Conservation (phyloP, 2,888 invertebrate genomes). For the Brenthis ino region DNA sequence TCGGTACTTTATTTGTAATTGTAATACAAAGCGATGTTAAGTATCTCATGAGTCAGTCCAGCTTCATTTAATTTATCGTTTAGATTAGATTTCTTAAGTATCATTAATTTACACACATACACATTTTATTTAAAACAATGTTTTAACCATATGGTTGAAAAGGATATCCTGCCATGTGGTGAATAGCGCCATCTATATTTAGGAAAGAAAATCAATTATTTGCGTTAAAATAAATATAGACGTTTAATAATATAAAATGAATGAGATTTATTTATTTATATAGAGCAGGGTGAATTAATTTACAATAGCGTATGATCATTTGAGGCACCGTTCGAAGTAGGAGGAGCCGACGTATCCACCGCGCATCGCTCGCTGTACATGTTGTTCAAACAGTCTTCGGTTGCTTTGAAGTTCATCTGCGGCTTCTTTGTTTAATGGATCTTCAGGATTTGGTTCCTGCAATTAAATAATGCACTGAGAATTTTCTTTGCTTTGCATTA, state of each 20-base stretch:
- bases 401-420: constrained; percentile 98
- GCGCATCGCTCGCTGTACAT: constrained; percentile 97
- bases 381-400: constrained; percentile 96
- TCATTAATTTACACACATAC: not conserved
- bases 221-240: constrained; percentile 22
- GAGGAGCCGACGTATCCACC: constrained; percentile 97
- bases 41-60: constrained; percentile 15
- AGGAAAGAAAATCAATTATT: not conserved
- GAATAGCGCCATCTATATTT: constrained; percentile 33
- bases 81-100: not conserved
- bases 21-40: constrained; percentile 25
- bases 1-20: constrained; percentile 45
- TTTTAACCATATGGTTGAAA: constrained; percentile 14
- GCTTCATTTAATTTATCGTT: not conserved
- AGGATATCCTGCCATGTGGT: constrained; percentile 6
- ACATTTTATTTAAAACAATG: not conserved
- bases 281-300: constrained; percentile 62
- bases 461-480: constrained; percentile 30
- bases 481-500: not conserved
- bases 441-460: constrained; percentile 99
- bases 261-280: constrained; percentile 78
- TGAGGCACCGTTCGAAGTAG: constrained; percentile 97
- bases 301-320: constrained; percentile 84
- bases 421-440: constrained; percentile 98
- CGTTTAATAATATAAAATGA: constrained; percentile 50